Evolutionary conservation across 2,888 invertebrate species (phyloP), one percentile per base, ranked within the genome.

Genomic region (Eupeodes luniger): DNA sequence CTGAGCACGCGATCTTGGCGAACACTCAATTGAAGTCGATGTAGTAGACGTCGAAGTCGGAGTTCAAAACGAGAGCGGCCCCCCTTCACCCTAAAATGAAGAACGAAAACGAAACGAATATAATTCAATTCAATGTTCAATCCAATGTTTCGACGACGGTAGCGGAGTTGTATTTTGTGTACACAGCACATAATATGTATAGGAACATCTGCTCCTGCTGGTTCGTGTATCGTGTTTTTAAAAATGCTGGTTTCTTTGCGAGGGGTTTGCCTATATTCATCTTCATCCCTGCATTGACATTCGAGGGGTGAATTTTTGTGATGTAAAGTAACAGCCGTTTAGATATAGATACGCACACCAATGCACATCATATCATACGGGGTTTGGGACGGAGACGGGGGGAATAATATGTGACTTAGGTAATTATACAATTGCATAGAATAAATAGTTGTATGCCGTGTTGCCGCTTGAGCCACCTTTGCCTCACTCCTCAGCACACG

Each of bases 141-240:
- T 44, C 27, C 40, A 49, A 62, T 70, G 59, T 36, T 64, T 69
- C n/a, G 44, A 47, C 51, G 67, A 19, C 27, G 27, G 27, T 27
- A 27, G 27, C 40, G 40, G 27, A 81, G 64, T 81, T 75, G 66
- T 34, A 27, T 62, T 67, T 62, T 61, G 81, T 51, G 40, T 40
- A 40, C 40, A 9, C 27, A 40, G 40, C 9, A 40, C 44, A 27
- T 40, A 9, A 19, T 57, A 40, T 64, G 70, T 57, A 61, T 70
- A 64, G 79, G 62, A 85, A 85, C 88, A 88, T 88, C 88, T 88
- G 88, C 88, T 88, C 85, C 85, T 85, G 85, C 85, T 85, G 88
- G 88, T 78, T 84, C 59, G 51, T 55, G 67, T 27, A 27, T 27
- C 27, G 27, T 27, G 27, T 27, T 81, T 70, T 78, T 16, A 49